Conservation (phyloP, 1,140 invertebrate species). For the Caenorhabditis elegans region DNA sequence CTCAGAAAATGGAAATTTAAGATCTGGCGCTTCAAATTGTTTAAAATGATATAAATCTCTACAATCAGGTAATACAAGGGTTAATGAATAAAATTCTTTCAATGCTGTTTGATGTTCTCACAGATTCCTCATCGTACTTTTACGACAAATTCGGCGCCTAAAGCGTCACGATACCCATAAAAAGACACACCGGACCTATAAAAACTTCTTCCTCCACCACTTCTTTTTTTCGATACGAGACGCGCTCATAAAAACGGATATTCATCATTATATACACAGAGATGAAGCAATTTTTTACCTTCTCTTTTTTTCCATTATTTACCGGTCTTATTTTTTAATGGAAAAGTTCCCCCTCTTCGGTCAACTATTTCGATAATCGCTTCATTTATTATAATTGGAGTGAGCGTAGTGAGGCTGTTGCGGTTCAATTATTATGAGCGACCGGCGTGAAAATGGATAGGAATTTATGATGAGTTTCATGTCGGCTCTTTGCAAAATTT, state of each 20-base stretch:
- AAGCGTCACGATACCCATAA: background rate
- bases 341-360: background rate
- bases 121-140: background rate
- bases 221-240: background rate
- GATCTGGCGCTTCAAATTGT: no score
- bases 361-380: background rate
- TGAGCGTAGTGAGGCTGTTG: background rate
- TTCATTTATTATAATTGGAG: conserved; percentile 27
- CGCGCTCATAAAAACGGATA: conserved; percentile 24
- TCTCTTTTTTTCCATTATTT: background rate
- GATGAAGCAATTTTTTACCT: background rate
- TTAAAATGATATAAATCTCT: no score
- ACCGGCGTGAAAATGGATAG: background rate
- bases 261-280: background rate
- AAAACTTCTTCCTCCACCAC: background rate
- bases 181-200: background rate
- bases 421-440: conserved; percentile 18
- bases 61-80: no score
- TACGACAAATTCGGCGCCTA: conserved; percentile 2
- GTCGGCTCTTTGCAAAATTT: background rate
- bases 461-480: conserved; percentile 25
- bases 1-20: no score
- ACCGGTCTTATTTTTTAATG: background rate
- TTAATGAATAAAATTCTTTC: no score
- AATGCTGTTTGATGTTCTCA: no score